Evolutionary conservation across 2,888 invertebrate species (phyloP).

Genomic region (Melitaea athalia): DNA sequence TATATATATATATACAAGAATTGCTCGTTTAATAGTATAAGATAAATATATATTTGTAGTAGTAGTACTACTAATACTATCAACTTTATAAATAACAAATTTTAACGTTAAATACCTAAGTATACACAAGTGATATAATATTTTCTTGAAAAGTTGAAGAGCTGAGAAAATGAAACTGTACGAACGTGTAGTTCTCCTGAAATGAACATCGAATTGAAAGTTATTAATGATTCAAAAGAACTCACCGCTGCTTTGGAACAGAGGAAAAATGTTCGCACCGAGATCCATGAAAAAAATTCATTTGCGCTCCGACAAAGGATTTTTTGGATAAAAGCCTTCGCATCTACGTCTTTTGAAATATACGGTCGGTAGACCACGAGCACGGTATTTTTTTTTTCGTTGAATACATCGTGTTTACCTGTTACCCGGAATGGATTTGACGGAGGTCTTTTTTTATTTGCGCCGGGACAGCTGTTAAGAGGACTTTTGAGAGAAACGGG

Average conservation of each 20-base stretch:
- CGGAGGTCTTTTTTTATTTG: constrained; percentile 25
- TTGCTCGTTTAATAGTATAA: no score
- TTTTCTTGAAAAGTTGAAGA: constrained; percentile 3
- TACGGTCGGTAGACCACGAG: constrained; percentile 37
- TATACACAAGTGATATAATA: background rate
- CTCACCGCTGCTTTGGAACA: constrained; percentile 28
- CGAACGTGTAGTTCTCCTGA: constrained; percentile 7
- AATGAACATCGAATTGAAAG: constrained; percentile 31
- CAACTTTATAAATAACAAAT: background rate
- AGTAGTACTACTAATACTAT: background rate
- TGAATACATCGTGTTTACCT: constrained; percentile 22
- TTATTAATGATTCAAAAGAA: constrained; percentile 37
- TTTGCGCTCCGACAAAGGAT: constrained; percentile 55
- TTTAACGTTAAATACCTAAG: background rate
- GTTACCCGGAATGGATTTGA: constrained; percentile 32
- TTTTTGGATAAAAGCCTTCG: constrained; percentile 49
- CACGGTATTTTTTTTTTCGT: constrained; percentile 22
- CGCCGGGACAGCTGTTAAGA: constrained; percentile 19
- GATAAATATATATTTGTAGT: background rate
- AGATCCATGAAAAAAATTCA: constrained; percentile 30
- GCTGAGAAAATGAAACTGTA: background rate
- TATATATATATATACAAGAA: no score
- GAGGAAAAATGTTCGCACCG: constrained; percentile 26
- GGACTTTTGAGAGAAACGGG: constrained; percentile 16
- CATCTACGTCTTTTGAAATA: constrained; percentile 34